Conservation (phyloP, 2,888 invertebrate genomes). For the Trichopria drosophilae region DNA sequence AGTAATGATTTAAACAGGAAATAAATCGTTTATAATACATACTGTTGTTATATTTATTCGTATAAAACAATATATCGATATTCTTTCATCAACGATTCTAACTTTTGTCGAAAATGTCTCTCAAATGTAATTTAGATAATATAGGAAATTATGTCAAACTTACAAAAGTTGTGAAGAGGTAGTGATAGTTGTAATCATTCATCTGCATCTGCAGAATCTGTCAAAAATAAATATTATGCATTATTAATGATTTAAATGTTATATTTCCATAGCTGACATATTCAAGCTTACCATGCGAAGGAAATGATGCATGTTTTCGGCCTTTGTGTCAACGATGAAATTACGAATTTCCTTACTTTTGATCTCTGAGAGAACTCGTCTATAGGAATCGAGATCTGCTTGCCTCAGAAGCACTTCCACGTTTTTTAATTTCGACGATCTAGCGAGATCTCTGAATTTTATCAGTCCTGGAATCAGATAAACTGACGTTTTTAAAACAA, state of each 20-base stretch:
- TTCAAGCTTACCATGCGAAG: conserved; percentile 75
- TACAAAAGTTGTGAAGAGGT: conserved; percentile 75
- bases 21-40: no score
- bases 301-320: conserved; percentile 72
- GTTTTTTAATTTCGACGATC: conserved; percentile 64
- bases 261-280: not conserved
- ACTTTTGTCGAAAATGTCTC: no score
- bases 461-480: conserved; percentile 64
- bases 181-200: conserved; percentile 85
- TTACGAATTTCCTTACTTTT: conserved; percentile 77
- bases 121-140: not conserved
- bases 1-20: no score
- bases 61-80: no score
- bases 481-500: no score
- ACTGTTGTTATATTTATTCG: no score
- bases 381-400: conserved; percentile 68
- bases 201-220: conserved; percentile 80
- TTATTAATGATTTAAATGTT: conserved; percentile 2
- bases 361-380: conserved; percentile 71
- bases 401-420: conserved; percentile 73
- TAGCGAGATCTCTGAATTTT: conserved; percentile 72
- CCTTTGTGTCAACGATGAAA: conserved; percentile 75
- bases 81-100: no score
- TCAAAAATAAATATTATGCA: conserved; percentile 39
- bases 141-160: conserved; percentile 44